Conservation (phyloP, 92 coral and sea anemone genomes). For the Siderastrea radians region DNA sequence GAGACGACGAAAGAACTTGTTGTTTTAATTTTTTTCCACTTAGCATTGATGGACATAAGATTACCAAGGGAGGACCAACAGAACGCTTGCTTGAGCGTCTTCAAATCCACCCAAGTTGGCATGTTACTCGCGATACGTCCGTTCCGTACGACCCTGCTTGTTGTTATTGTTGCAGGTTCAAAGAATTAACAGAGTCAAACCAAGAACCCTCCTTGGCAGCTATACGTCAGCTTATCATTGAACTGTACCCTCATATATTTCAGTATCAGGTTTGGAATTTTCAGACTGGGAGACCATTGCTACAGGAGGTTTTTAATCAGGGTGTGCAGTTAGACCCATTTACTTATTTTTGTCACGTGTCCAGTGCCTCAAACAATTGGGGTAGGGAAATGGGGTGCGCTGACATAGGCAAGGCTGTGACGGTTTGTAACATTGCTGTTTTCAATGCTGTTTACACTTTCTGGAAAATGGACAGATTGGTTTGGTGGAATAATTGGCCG, state of each 20-base stretch:
- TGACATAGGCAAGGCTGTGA: not conserved
- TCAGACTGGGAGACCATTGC: not conserved
- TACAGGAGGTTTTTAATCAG: not conserved
- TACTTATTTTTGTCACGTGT: not conserved
- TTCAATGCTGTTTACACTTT: not conserved
- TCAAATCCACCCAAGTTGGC: not conserved
- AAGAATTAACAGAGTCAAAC: not conserved
- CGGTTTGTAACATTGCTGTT: constrained; percentile 6
- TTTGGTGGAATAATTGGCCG: no score
- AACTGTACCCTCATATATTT: constrained; percentile 1
- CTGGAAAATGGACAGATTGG: not conserved
- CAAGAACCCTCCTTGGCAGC: not conserved
- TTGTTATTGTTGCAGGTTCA: not conserved
- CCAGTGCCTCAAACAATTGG: not conserved
- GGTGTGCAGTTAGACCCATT: not conserved
- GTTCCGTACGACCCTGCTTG: not conserved
- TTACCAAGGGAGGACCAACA: not conserved
- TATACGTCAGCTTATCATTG: not conserved
- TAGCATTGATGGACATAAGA: not conserved
- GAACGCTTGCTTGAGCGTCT: not conserved
- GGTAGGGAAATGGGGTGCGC: not conserved
- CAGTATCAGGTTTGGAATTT: constrained; percentile 21
- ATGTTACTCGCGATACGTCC: not conserved
- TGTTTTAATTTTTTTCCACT: not conserved
- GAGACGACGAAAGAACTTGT: not conserved